These are phyloP conservation scores for Lithosia quadra DNA, from an alignment of 2,888 invertebrate genomes.

Conservation along the genomic window DNA sequence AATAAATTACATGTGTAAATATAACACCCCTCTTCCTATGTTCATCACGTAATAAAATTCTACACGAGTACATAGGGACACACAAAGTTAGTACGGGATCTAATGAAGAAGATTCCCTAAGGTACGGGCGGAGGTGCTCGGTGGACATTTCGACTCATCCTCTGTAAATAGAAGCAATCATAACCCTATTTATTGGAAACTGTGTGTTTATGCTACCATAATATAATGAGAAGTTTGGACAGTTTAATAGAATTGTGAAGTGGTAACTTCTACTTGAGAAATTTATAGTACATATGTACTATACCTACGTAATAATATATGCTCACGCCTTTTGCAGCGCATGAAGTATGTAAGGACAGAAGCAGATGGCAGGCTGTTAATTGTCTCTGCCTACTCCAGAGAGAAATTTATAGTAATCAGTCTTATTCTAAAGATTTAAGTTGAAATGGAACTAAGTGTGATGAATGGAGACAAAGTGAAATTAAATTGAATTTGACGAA, in stretches of 20 bases:
- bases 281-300: too few species aligned
- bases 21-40: conserved; percentile 9
- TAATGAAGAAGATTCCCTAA: conserved; percentile 19
- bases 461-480: too few species aligned
- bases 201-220: background rate
- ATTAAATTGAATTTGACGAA: too few species aligned
- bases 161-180: conserved; percentile 17
- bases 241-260: too few species aligned
- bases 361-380: too few species aligned
- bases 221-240: background rate
- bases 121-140: background rate
- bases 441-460: too few species aligned
- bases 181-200: conserved; percentile 10
- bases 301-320: too few species aligned
- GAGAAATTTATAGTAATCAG: too few species aligned
- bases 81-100: conserved; percentile 18
- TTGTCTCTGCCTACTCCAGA: too few species aligned
- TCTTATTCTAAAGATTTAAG: too few species aligned
- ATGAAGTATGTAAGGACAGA: too few species aligned
- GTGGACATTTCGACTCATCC: conserved; percentile 8
- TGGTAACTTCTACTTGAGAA: background rate
- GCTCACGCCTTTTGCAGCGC: too few species aligned
- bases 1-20: conserved; percentile 7
- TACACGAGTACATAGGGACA: background rate
- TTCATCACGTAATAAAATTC: conserved; percentile 15